Base-by-base conservation (phyloP, 2,888 invertebrate genomes). In the Rhynchonema sp. region DNA sequence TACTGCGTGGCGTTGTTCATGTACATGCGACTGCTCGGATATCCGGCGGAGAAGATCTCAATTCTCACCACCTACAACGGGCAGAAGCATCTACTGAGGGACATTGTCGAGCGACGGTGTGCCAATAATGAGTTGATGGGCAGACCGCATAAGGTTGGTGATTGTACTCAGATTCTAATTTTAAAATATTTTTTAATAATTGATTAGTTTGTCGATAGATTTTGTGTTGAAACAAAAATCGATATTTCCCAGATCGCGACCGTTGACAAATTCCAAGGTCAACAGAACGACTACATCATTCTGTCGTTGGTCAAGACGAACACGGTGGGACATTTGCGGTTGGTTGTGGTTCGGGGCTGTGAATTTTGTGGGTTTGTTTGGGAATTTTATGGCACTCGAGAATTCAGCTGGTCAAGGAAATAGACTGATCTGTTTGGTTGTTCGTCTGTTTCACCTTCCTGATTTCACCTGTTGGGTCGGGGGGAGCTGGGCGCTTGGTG, bases 41-140 rank as follows among this genome's bases (percentile, higher is more conserved):
- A 96, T 80, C 90, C 96, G 0, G 87, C 94, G 0, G 85, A 87
- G 62, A 89, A 90, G 76, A 90, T 98, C 66, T 91, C 96, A 30
- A 92, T 98, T 67, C 79, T 98, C 56, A 98, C 98, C 1, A 98
- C 98, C 0, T 98, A 99, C 75, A 99, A 99, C 74, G 98, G 98
- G 0, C 96, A 98, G 76, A 98, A 98, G 73, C 91, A 94, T 76
- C 80, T 98, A 58, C 87, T 98, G 54, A 79, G 94, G 1, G 98
- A 98, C 75, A 92, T 99, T 6, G 85, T 98, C 61, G 85, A 87
- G 22, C 73, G 77, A 66, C 80, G 96, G 59, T 98, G 96, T 75
- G 87, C 87, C 1, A 84, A 84, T 63, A 98, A 98, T 78, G 89
- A 92, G 0, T 79, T 96, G 59, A 90, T 98, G 66, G 96, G 96